Evolutionary conservation across 2,113 vertebrate genomes (phyloP), one percentile per base, ranked within the genome.

Genomic region (Labeo catla): DNA sequence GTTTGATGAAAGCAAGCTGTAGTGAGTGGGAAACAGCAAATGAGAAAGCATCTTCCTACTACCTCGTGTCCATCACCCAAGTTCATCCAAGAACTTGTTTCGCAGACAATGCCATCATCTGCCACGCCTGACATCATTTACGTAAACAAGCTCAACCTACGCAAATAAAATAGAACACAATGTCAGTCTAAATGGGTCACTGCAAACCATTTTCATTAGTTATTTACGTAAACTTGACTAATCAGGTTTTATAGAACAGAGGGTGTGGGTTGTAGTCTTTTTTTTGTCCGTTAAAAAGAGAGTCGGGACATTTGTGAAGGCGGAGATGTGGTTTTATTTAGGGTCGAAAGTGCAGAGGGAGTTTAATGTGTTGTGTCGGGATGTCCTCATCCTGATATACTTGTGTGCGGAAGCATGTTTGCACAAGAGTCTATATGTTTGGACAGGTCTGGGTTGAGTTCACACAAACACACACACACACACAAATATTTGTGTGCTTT

Each of bases 401-500:
- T 72, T 72, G 68, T 72, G 16, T 72, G 16, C 16, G 8, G 68
- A 72, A 76, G 73, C 21, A 8, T 80, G 77, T 80, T 50, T 52
- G 28, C 49, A 54, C 65, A 72, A 70, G 47, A 3, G 28, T 43
- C 66, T 54, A 21, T 70, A 16, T 83, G 49, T 72, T 83, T 83
- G 28, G 81, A 83, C 66, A 83, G 81, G 49, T n/a, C 49, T 54
- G 50, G n/a, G 49, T 43, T 13, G 80, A 70, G 80, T 70, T 61
- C 73, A 63, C 23, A 78, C 16, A 78, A 49, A 45, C 74, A 50
- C 23, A 28, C 28, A 28, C 28, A 28, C 28, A 79, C 43, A n/a
- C 28, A 65, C 4, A 65, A 50, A 74, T 74, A 50, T 86, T 68
- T 54, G 47, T 78, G 77, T 76, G 49, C 45, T 76, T 86, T 73